Conservation (phyloP, 2,888 invertebrate genomes). For the Clivina fossor region DNA sequence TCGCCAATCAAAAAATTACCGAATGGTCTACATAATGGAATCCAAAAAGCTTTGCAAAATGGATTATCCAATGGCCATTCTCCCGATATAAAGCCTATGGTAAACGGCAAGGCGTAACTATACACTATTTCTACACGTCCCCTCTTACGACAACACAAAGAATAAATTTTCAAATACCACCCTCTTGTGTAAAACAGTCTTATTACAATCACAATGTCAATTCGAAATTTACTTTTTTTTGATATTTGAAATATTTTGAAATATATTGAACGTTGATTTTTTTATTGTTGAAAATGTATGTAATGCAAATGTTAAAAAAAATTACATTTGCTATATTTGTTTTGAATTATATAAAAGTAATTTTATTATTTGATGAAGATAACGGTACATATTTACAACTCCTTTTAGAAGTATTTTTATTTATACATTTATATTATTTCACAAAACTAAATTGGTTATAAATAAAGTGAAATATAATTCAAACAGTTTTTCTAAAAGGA, state of each 20-base stretch:
- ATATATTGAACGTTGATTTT: background rate
- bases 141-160: slow-evolving; percentile 34
- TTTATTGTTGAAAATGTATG: background rate
- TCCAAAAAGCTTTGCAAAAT: slow-evolving; percentile 47
- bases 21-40: slow-evolving; percentile 29
- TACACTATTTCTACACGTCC: background rate
- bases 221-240: slow-evolving; percentile 26
- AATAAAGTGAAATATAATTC: too few species aligned
- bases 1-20: slow-evolving; percentile 46
- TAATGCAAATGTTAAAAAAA: too few species aligned
- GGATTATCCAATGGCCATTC: slow-evolving; percentile 42
- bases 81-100: slow-evolving; percentile 37
- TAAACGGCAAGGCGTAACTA: slow-evolving; percentile 38
- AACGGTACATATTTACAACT: too few species aligned
- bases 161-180: slow-evolving; percentile 39
- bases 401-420: too few species aligned
- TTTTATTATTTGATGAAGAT: too few species aligned
- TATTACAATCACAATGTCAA: slow-evolving; percentile 43
- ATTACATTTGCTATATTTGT: too few species aligned
- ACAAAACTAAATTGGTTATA: too few species aligned
- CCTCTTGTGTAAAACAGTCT: slow-evolving; percentile 39
- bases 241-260: slow-evolving; percentile 8
- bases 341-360: too few species aligned
- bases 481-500: too few species aligned
- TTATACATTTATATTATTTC: too few species aligned